phyloP scores from a whole-genome alignment of 1,140 invertebrate genomes.

The Paraescarpia echinospica region DNA sequence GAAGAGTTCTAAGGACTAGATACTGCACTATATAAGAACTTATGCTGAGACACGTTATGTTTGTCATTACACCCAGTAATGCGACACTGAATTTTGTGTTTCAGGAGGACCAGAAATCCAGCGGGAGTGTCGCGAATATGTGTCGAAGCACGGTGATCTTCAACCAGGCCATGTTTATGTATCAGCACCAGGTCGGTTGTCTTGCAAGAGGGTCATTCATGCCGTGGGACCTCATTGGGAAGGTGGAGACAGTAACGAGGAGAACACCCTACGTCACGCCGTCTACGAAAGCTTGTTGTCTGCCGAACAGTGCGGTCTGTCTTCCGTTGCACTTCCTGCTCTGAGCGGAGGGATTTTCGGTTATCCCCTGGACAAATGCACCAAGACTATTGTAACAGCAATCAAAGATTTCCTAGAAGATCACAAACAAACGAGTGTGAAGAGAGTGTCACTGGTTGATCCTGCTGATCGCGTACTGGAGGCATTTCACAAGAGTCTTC shows the following conservation, averaged over 20 bases:
- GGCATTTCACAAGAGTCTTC: neutral
- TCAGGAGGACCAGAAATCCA: neutral
- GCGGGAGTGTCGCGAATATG: neutral
- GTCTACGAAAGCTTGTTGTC: neutral
- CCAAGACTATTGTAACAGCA: neutral
- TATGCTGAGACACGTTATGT: too few species aligned
- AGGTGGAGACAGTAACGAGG: slow-evolving; percentile 29
- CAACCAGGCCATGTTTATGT: neutral
- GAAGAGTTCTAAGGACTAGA: too few species aligned
- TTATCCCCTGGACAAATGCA: neutral
- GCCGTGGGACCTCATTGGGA: slow-evolving; percentile 44
- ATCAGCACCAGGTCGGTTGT: slow-evolving; percentile 32
- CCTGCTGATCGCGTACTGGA: neutral
- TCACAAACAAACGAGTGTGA: neutral
- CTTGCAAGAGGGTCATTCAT: slow-evolving; percentile 38
- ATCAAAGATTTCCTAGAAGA: neutral
- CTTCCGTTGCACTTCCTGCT: neutral
- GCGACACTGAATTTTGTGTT: neutral
- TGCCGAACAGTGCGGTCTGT: neutral
- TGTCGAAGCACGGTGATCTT: neutral
- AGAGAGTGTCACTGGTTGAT: neutral
- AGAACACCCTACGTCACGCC: slow-evolving; percentile 24
- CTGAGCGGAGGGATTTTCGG: neutral
- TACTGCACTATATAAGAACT: too few species aligned
- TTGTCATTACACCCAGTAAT: too few species aligned